Percentiles rank a stretch among this genome's conserved stretches.
Conservation (phyloP, 2,888 invertebrate species). For the Abscondita cerata region DNA sequence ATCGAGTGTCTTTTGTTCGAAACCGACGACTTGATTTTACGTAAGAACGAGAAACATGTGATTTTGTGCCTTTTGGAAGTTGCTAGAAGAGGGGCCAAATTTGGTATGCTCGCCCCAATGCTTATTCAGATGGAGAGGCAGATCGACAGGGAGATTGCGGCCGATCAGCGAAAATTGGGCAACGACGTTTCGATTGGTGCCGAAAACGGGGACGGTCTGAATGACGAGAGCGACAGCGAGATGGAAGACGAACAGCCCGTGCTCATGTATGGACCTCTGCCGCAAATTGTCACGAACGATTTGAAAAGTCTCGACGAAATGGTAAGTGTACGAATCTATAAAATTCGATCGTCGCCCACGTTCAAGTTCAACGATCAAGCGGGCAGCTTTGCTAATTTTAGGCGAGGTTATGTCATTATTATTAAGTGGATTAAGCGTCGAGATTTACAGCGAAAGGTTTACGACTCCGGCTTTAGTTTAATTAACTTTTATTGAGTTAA, state of each 20-base stretch:
- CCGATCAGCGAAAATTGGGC: constrained; percentile 68
- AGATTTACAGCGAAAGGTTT: too few relatives aligned
- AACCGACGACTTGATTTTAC: constrained; percentile 92
- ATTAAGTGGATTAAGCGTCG: too few relatives aligned
- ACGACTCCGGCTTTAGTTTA: too few relatives aligned
- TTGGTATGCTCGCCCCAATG: constrained; percentile 87
- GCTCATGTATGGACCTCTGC: constrained; percentile 78
- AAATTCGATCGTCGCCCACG: constrained; percentile 4
- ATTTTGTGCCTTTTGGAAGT: constrained; percentile 94
- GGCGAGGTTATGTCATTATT: too few relatives aligned
- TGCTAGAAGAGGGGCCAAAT: constrained; percentile 88
- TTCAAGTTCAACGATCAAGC: constrained; percentile 8
- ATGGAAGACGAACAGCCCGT: constrained; percentile 65
- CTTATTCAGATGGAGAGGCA: constrained; percentile 92
- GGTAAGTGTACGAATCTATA: constrained; percentile 65
- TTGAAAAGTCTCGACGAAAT: constrained; percentile 94
- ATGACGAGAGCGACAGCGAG: constrained; percentile 61
- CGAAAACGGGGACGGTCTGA: constrained; percentile 47
- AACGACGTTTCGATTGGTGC: constrained; percentile 51
- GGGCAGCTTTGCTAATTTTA: too few relatives aligned
- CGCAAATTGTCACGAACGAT: constrained; percentile 91
- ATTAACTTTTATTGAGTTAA: too few relatives aligned
- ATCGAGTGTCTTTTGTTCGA: constrained; percentile 96
- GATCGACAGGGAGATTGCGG: constrained; percentile 88
- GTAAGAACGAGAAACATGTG: constrained; percentile 96